phyloP scores from a whole-genome alignment of 2,113 vertebrate species.

The Oreochromis tanganicae region DNA sequence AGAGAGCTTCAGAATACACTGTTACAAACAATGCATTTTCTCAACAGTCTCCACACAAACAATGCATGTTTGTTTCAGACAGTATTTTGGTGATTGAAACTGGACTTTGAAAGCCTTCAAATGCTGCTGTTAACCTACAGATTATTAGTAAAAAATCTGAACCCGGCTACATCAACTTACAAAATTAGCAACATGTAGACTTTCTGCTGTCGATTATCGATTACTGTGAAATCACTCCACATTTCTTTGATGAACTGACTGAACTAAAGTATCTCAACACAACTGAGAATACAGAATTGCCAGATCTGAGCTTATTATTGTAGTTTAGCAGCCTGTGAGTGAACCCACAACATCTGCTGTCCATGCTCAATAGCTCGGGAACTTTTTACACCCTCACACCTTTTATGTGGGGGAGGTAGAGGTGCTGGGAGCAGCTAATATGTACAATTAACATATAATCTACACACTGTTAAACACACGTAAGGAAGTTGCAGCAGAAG shows the following conservation, averaged over 20 bases:
- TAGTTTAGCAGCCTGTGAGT: background rate
- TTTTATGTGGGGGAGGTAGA: background rate
- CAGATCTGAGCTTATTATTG: background rate
- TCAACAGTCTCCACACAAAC: background rate
- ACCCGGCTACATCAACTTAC: rapidly evolving
- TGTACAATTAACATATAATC: background rate
- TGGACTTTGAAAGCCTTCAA: background rate
- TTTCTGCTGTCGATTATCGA: background rate
- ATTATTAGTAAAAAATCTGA: background rate
- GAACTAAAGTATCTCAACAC: background rate
- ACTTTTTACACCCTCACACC: background rate
- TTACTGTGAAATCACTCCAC: background rate
- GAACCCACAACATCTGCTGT: background rate
- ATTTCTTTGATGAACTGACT: background rate
- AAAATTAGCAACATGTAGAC: background rate
- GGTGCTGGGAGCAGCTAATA: background rate
- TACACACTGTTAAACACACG: background rate
- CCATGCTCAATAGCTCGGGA: background rate
- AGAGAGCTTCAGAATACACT: background rate
- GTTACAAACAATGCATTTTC: background rate
- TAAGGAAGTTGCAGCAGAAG: background rate
- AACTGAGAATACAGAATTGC: background rate
- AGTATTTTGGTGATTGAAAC: background rate
- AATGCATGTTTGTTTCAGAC: background rate
- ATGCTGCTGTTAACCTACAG: background rate